Evolutionary conservation across 2,888 invertebrate species (phyloP).

Genomic region (Cylloceria caligata): DNA sequence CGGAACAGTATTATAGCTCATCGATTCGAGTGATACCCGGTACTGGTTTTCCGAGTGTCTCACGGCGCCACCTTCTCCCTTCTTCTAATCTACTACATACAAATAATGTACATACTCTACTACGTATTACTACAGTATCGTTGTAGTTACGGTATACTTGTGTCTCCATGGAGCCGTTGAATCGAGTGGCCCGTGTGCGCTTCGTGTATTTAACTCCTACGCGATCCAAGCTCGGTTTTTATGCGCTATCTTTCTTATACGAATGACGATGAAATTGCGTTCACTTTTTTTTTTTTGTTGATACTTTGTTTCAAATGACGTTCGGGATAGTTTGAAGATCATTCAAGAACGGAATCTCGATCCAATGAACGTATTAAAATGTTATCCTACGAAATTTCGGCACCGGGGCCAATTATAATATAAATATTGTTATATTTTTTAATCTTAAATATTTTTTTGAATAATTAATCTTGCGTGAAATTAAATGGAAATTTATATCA

Average conservation of each 20-base stretch:
- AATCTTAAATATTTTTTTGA: too few relatives aligned
- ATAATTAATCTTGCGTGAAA: too few relatives aligned
- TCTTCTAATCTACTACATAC: constrained; percentile 9
- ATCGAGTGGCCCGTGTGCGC: constrained; percentile 29
- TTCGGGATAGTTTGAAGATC: neutral
- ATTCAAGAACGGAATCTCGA: neutral
- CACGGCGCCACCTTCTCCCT: constrained; percentile 49
- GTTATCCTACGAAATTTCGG: too few relatives aligned
- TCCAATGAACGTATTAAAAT: neutral
- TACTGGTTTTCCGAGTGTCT: constrained; percentile 52
- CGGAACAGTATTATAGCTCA: constrained; percentile 49
- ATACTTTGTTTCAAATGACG: neutral
- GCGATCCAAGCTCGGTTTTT: neutral
- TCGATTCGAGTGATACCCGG: constrained; percentile 56
- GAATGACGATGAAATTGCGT: neutral
- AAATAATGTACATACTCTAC: neutral
- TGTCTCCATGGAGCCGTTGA: constrained; percentile 38
- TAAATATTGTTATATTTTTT: too few relatives aligned
- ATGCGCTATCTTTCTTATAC: neutral
- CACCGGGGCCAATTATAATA: too few relatives aligned
- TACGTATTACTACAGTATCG: constrained; percentile 22
- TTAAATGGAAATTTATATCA: too few relatives aligned
- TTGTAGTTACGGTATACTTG: constrained; percentile 27
- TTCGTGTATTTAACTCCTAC: neutral
- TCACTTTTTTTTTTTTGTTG: neutral